A percentile compares a stretch with the other conserved stretches of the same genome.
phyloP scores from a whole-genome alignment of 2,797 vertebrate species.

The Mus spretus region DNA sequence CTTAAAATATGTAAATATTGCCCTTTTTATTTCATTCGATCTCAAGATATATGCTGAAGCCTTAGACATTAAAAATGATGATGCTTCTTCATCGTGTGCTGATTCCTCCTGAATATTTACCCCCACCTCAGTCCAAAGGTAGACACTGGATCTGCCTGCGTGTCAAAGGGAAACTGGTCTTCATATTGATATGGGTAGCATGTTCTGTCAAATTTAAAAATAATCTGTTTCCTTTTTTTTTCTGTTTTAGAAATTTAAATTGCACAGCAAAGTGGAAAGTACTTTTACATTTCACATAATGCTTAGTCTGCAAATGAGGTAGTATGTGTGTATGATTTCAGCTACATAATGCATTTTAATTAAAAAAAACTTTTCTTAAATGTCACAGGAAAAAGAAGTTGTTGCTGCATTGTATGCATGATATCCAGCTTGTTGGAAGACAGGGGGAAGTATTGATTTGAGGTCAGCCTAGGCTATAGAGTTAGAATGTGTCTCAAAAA shows the following conservation, averaged over 20 bases:
- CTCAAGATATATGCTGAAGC: not conserved
- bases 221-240: not conserved
- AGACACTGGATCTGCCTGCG: not conserved
- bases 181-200: constrained; percentile 28
- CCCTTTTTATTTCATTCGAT: not conserved
- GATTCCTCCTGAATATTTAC: not conserved
- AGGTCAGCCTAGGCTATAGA: not conserved
- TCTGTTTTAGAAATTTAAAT: constrained; percentile 27
- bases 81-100: not conserved
- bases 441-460: too few relatives aligned
- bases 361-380: not conserved
- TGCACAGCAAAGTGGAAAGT: not conserved
- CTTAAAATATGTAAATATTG: not conserved
- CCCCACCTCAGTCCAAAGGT: not conserved
- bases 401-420: not conserved
- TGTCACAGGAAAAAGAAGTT: not conserved
- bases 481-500: not conserved
- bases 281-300: not conserved
- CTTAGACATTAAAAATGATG: not conserved
- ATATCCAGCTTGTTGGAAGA: too few relatives aligned
- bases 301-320: not conserved
- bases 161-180: not conserved
- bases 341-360: constrained; percentile 9
- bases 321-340: not conserved
- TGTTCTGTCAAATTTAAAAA: not conserved